Base-by-base conservation (phyloP, 2,888 invertebrate species). In the Coronaproctus castanopsis region DNA sequence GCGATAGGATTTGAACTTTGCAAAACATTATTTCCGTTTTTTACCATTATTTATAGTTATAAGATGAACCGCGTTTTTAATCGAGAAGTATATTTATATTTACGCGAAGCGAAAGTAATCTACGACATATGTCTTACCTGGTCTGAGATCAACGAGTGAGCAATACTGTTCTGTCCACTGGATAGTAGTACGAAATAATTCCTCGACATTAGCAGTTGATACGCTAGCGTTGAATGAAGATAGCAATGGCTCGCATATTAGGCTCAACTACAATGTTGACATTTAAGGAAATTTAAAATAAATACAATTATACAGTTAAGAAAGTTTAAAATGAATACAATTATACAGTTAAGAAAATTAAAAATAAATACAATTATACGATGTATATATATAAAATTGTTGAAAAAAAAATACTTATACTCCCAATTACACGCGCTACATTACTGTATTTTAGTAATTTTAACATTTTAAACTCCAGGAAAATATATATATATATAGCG, bases 141-240 rank as follows among this genome's bases (percentile, higher is more conserved):
- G 93, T 68, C 96, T 79, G 74, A 96, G 83, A 76, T 89, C 86
- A 66, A 87, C 86, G 64, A 96, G 80, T 52, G 93, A 91, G 75
- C 95, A 96, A 74, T 92, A 91, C 71, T 95, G 93, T 73, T 96
- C 93, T 60, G 92, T 83, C 96, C 96, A 96, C 62, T 87, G 79
- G 69, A 90, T 78, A 62, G 91, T 89, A 64, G 93, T 89, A 66
- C 90, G 81, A 72, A 88, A 90, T 64, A 96, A 77, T 74, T 96
- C 95, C 65, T 89, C 87, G 63, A 90, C 77, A 75, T 87, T 91
- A 64, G 87, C 83, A 66, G 90, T 89, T 58, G 93, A 91, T 62
- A 95, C 95, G 69, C 87, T 85, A 67, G 84, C 82, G 72, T 89
- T 92, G 75, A 87, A 96, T 14, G 93, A 87, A 67, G 85, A 83